These are phyloP conservation scores for Chymomyza amoena DNA, from an alignment of 2,888 invertebrate genomes.

Conservation along the genomic window DNA sequence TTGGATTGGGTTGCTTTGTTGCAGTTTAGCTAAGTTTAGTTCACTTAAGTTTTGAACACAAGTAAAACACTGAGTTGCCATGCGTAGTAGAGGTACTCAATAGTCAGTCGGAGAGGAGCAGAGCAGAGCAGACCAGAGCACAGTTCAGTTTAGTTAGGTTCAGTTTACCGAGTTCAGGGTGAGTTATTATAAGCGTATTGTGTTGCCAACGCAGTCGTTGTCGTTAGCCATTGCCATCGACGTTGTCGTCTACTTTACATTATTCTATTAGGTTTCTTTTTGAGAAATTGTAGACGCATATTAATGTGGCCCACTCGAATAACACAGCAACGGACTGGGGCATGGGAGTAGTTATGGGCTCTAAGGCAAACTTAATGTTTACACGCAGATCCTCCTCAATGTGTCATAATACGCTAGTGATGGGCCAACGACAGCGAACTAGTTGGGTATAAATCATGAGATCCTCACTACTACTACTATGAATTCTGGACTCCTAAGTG, in stretches of 20 bases:
- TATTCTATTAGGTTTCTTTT: slow-evolving; percentile 74
- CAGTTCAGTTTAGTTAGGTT: slow-evolving; percentile 46
- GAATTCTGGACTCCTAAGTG: too few species aligned
- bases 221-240: slow-evolving; percentile 54
- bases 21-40: slow-evolving; percentile 54
- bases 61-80: slow-evolving; percentile 3
- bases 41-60: slow-evolving; percentile 45
- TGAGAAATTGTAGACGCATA: slow-evolving; percentile 64
- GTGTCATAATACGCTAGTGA: not conserved
- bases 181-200: slow-evolving; percentile 72
- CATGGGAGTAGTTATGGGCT: not conserved
- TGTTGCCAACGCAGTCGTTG: slow-evolving; percentile 53
- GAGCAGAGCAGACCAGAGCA: not conserved
- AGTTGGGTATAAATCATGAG: too few species aligned
- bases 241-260: slow-evolving; percentile 65
- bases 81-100: slow-evolving; percentile 3
- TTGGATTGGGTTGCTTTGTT: slow-evolving; percentile 38
- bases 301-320: slow-evolving; percentile 64
- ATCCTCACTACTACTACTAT: too few species aligned
- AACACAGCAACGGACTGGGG: slow-evolving; percentile 20
- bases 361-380: not conserved
- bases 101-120: not conserved
- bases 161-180: slow-evolving; percentile 70
- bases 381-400: not conserved
- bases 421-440: too few species aligned